Evolutionary conservation across 2,888 invertebrate species (phyloP).

Genomic region (Leptopilina myrica): DNA sequence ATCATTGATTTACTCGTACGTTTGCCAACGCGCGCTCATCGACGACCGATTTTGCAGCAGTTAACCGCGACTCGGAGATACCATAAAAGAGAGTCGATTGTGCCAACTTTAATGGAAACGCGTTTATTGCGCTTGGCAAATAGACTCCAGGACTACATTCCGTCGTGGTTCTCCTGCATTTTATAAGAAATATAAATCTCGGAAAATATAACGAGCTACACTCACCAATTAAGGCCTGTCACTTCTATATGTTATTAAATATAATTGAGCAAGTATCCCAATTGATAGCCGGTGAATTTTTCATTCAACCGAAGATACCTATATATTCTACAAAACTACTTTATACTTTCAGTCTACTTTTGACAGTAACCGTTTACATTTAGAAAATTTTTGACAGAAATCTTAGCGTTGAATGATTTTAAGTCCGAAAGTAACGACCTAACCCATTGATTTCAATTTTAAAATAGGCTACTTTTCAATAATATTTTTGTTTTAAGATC

Average conservation of each 20-base stretch:
- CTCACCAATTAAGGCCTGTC: slow-evolving; percentile 32
- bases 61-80: slow-evolving; percentile 47
- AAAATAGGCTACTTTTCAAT: no score
- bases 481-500: no score
- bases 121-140: slow-evolving; percentile 41
- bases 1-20: slow-evolving; percentile 46
- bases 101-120: slow-evolving; percentile 41
- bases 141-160: slow-evolving; percentile 38
- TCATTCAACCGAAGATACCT: no score
- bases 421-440: no score
- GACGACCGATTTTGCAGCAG: slow-evolving; percentile 45
- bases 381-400: no score
- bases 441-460: no score
- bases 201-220: slow-evolving; percentile 38
- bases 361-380: no score
- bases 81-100: slow-evolving; percentile 48
- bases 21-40: slow-evolving; percentile 50
- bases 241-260: slow-evolving; percentile 32
- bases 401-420: no score
- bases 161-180: slow-evolving; percentile 22
- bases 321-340: no score
- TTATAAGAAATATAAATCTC: slow-evolving; percentile 40
- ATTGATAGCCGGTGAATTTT: neutral
- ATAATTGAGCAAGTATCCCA: slow-evolving; percentile 25
- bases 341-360: no score